Evolutionary conservation across 2,888 invertebrate species (phyloP), one percentile per base, ranked within the genome.

Genomic region (Stegana nigrithorax): DNA sequence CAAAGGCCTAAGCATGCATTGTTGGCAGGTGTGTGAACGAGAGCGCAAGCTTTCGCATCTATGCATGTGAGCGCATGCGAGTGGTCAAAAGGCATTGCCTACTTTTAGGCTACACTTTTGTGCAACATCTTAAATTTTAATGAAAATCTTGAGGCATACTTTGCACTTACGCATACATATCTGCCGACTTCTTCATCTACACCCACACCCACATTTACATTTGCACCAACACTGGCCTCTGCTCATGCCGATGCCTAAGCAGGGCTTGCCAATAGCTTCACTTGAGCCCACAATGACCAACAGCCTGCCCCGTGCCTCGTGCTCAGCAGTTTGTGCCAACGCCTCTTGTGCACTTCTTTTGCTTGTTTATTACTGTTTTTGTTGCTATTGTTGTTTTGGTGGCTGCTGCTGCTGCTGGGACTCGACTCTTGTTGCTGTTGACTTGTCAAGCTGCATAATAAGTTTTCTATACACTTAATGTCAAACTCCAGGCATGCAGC

Each of bases 381-480:
- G 29, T 32, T 29, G 12, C 36, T 55, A 12, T 55, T 10, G 10
- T 17, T 14, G n/a, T n/a, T n/a, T n/a, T 19, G 5, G 14, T 19
- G 14, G 14, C 8, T 44, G 19, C 45, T 19, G 12, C 45, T 12
- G 23, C 45, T 45, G 23, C 23, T 19, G 12, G 4, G n/a, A 4
- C 21, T 45, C 45, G 45, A 19, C 47, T 45, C 59, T 62, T 66
- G 72, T 73, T 69, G 71, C 72, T 77, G 73, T 70, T 70, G 67
- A 64, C 67, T 67, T 77, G 80, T 71, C 80, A 76, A 70, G 73
- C 78, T 71, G 71, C 73, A 80, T 79, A 79, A 75, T 77, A 72
- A 75, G 72, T 79, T 77, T 73, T 71, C 73, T 59, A 67, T 71
- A 69, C 78, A 75, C 78, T 79, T 80, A 75, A 76, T 80, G 78